Evolutionary conservation across 2,888 invertebrate genomes (phyloP).

Genomic region (Noctua comes): DNA sequence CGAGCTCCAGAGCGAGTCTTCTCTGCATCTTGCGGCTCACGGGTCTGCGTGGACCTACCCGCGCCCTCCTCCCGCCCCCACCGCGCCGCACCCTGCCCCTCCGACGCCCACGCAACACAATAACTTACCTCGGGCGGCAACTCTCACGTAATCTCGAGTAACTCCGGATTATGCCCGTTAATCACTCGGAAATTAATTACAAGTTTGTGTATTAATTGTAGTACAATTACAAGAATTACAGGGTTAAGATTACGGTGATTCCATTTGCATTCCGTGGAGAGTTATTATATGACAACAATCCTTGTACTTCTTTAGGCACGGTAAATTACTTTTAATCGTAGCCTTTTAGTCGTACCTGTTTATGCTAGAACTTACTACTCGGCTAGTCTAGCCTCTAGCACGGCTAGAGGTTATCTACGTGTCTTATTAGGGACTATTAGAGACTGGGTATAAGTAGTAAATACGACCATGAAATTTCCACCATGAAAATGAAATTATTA

Average conservation of each 20-base stretch:
- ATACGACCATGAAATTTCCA: not conserved
- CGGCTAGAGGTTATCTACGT: not conserved
- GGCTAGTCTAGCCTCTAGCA: too few species aligned
- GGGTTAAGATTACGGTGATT: slow-evolving; percentile 74
- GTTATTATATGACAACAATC: slow-evolving; percentile 45
- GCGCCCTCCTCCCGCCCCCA: slow-evolving; percentile 59
- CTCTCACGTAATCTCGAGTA: slow-evolving; percentile 89
- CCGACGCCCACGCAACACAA: slow-evolving; percentile 82
- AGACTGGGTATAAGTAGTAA: not conserved
- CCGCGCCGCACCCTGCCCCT: slow-evolving; percentile 69
- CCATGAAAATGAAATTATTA: too few species aligned
- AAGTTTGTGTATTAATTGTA: slow-evolving; percentile 90
- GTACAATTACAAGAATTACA: slow-evolving; percentile 87
- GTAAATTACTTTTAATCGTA: not conserved
- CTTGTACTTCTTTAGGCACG: slow-evolving; percentile 5
- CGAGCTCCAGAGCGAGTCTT: slow-evolving; percentile 83
- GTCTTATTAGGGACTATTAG: not conserved
- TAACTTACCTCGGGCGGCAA: slow-evolving; percentile 86
- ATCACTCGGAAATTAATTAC: slow-evolving; percentile 90
- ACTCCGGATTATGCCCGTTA: slow-evolving; percentile 90
- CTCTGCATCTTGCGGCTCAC: slow-evolving; percentile 84
- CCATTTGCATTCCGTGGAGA: slow-evolving; percentile 49
- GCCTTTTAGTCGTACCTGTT: not conserved
- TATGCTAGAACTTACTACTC: not conserved
- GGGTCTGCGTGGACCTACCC: slow-evolving; percentile 78